Base-by-base conservation (phyloP, 35 echinoderm and acorn worm species). In the Ophiothrix spiculata region DNA sequence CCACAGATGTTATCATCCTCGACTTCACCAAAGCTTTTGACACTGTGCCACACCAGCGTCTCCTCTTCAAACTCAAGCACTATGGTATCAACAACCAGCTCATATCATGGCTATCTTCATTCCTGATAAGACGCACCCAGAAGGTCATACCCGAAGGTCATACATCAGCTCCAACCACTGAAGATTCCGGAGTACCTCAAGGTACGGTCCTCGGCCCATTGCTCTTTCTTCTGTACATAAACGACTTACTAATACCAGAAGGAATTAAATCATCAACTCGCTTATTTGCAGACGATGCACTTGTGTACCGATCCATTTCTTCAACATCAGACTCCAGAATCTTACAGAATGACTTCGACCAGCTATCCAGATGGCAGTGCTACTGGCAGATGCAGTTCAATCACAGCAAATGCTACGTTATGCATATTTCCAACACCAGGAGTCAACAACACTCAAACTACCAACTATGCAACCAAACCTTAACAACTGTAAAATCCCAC, bases 21-120 rank as follows among this genome's bases (percentile, higher is more conserved):
- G 78, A 89, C 79, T 89, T 81, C 35, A 81, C 38, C 40, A 89
- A 89, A 41, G 79, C 78, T 8, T 89, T 81, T 33, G 78, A 89
- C 38, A 74, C 56, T 6, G 87, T 82, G 33, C 56, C 87, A 10
- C 87, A 89, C 63, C 35, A 39, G 12, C 56, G 87, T 31, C 38
- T 81, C 16, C 31, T 89, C 39, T 35, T 17, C 82, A 84, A 84
- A 84, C 49, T 84, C 19, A 84, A 84, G 74, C 31, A 84, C 34
- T 84, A 84, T 84, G 82, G 82, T 34, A 84, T 84, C 82, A 84
- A 31, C 31, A 31, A 84, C 56, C 49, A 73, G 1, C 49, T 84
- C 33, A 13, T 84, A 29, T 33, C 31, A 0, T 84, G 82, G 82
- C 64, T 84, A 15, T 63, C 82, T 33, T 84, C 82, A 25, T 84